Percentiles rank a stretch among this genome's conserved stretches.
phyloP scores from a whole-genome alignment of 2,888 invertebrate species.

The Hypsopygia costalis region DNA sequence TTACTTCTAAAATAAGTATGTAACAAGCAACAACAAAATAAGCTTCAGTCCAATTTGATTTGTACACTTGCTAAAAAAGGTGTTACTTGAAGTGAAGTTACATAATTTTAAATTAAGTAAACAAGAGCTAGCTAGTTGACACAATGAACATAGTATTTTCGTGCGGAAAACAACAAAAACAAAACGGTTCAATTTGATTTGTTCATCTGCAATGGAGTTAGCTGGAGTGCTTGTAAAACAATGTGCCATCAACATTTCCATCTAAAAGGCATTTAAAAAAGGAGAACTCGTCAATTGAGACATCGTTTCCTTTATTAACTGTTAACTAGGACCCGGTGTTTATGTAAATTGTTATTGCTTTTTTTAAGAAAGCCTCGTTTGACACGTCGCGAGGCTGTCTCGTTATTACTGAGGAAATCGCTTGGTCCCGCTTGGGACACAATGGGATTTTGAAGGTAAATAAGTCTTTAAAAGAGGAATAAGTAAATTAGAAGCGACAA shows the following conservation, averaged over 20 bases:
- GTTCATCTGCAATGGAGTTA: constrained; percentile 8
- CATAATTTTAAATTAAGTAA: too few relatives aligned
- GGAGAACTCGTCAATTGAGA: constrained; percentile 60
- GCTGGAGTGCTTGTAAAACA: constrained; percentile 57
- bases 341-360: constrained; percentile 81
- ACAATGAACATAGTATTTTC: not conserved
- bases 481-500: constrained; percentile 90
- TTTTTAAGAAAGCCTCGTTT: constrained; percentile 75
- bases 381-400: constrained; percentile 67
- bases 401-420: constrained; percentile 63
- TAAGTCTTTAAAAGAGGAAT: constrained; percentile 87
- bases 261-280: constrained; percentile 32
- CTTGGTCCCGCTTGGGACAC: constrained; percentile 65
- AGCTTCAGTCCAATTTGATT: too few relatives aligned
- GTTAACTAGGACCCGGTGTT: constrained; percentile 77
- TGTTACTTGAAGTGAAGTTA: too few relatives aligned
- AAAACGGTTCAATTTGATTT: constrained; percentile 11
- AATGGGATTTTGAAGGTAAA: constrained; percentile 84
- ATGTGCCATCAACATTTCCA: constrained; percentile 68
- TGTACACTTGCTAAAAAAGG: too few relatives aligned
- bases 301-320: constrained; percentile 77
- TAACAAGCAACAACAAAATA: too few relatives aligned
- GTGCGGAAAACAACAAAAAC: not conserved
- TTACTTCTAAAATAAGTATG: too few relatives aligned
- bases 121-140: too few relatives aligned